Base-by-base conservation (phyloP, 92 coral and sea anemone species). In the Heliopora coerulea region DNA sequence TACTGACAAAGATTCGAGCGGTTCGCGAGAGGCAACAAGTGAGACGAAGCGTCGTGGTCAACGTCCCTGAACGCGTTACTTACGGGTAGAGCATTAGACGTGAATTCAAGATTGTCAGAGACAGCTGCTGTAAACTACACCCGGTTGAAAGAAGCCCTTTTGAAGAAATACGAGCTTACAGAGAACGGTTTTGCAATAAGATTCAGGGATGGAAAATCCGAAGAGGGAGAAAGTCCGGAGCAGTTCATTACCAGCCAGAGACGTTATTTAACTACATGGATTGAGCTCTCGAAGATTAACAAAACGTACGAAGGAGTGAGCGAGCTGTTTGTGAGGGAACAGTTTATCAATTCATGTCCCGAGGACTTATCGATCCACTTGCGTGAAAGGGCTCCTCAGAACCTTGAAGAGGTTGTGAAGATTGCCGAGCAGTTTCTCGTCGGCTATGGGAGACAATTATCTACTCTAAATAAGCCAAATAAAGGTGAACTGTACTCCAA, bases 1-100 rank as follows among this genome's bases (percentile, higher is more conserved):
- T 79, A 79, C 35, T 44, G 83, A 14, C 83, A 78, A 60, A 32
- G n/a, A n/a, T n/a, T 84, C 31, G 83, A 82, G 65, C 65, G 85
- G 49, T 88, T 84, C 44, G 83, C 92, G 15, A 31, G 42, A 10
- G 82, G 72, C 8, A 70, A 75, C 23, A 88, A 84, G 25, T 82
- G 89, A 40, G 67, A 0, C 19, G 20, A 29, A 44, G 59, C 54
- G 26, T 34, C 18, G 28, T 79, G 83, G 68, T n/a, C n/a, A n/a
- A n/a, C n/a, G n/a, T 66, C 32, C 28, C 62, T 66, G 13, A 49
- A 49, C 12, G 84, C 73, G 18, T 19, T 79, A 76, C 49, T 68
- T 28, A 68, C 83, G 0, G 42, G 42, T 19, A 40, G 28, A 25
- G 83, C 70, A 1, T 37, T 79, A 17, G 83, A 68, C 56, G 65